Percentiles rank a stretch among this genome's conserved stretches.
phyloP scores from a whole-genome alignment of 2,113 vertebrate species.

The Ictalurus furcatus region DNA sequence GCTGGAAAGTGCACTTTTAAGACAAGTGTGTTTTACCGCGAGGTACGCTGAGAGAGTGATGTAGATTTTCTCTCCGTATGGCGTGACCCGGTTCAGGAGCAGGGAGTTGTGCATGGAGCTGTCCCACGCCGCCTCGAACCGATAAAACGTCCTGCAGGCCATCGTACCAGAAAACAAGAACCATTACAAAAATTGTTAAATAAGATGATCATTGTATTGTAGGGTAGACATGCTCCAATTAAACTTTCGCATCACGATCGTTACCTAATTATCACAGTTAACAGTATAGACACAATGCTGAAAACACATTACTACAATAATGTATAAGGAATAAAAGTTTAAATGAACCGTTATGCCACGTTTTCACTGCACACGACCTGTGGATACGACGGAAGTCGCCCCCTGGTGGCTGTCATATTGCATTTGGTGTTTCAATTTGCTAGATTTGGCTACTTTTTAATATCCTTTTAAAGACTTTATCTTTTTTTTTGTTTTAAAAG shows the following conservation, averaged over 20 bases:
- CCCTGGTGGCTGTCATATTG: background rate
- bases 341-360: background rate
- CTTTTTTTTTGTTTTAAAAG: too few relatives aligned
- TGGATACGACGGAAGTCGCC: background rate
- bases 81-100: conserved; percentile 94
- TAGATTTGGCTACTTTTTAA: background rate
- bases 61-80: conserved; percentile 96
- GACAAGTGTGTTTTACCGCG: conserved; percentile 75
- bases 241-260: background rate
- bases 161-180: background rate
- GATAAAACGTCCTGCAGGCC: conserved; percentile 87
- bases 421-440: background rate
- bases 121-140: conserved; percentile 94
- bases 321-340: background rate
- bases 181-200: background rate
- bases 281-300: background rate
- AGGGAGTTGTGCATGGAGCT: conserved; percentile 99
- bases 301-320: background rate
- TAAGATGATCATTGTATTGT: background rate
- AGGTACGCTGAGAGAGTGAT: conserved; percentile 97
- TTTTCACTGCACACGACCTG: background rate
- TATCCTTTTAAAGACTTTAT: too few relatives aligned
- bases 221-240: background rate
- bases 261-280: background rate
- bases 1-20: background rate